These are phyloP conservation scores for Liolophura sinensis DNA, from an alignment of 1,140 invertebrate species.

Conservation along the genomic window DNA sequence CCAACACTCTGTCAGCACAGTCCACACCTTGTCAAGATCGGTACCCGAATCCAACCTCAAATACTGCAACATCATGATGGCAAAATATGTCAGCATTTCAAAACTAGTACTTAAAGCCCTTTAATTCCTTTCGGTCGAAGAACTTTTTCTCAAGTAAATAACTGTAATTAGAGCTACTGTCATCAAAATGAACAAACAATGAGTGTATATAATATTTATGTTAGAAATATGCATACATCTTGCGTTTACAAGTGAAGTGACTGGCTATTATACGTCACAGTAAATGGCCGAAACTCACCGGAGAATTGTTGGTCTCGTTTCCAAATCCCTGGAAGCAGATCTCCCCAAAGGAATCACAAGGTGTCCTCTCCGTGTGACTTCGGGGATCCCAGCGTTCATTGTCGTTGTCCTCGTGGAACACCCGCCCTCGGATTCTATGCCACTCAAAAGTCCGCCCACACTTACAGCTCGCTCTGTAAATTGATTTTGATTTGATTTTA, in stretches of 20 bases:
- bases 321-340: constrained; percentile 50
- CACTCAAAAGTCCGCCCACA: constrained; percentile 22
- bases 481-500: too few relatives aligned
- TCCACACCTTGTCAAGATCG: constrained; percentile 36
- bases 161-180: too few relatives aligned
- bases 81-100: too few relatives aligned
- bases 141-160: too few relatives aligned
- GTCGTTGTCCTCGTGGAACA: constrained; percentile 5
- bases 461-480: constrained; percentile 7
- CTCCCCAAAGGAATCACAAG: constrained; percentile 46
- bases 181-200: too few relatives aligned
- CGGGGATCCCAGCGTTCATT: constrained; percentile 26
- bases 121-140: too few relatives aligned
- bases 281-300: constrained; percentile 25
- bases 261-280: too few relatives aligned
- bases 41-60: constrained; percentile 51
- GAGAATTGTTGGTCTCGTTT: constrained; percentile 32
- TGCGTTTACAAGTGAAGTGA: too few relatives aligned
- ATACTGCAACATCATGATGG: constrained; percentile 45
- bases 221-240: too few relatives aligned
- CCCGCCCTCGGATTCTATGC: constrained; percentile 15
- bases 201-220: too few relatives aligned
- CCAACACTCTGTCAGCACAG: constrained; percentile 54
- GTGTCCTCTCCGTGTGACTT: constrained; percentile 25
- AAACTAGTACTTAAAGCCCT: too few relatives aligned